Conservation (phyloP, 2,113 vertebrate genomes). For the Oreocharis arfaki region DNA sequence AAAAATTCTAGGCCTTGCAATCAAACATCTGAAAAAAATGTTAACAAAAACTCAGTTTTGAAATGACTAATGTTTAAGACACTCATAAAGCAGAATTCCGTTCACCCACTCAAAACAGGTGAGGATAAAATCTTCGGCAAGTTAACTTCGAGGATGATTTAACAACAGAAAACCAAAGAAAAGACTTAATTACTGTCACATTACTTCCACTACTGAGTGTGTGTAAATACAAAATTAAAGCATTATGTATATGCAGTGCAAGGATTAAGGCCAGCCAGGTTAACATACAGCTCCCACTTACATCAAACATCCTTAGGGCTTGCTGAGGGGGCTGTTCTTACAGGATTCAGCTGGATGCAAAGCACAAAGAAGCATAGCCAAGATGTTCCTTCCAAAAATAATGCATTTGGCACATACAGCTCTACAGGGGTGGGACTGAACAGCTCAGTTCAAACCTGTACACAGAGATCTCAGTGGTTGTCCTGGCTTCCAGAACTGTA, state of each 20-base stretch:
- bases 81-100: background rate
- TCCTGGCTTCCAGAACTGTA: background rate
- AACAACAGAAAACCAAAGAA: background rate
- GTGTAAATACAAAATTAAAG: background rate
- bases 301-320: background rate
- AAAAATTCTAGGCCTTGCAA: background rate
- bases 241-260: background rate
- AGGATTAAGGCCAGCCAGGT: background rate
- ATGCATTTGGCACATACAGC: background rate
- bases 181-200: background rate
- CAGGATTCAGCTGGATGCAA: background rate
- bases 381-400: background rate
- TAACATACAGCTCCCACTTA: background rate
- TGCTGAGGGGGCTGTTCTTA: background rate
- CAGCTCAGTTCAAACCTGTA: background rate
- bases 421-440: background rate
- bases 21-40: background rate
- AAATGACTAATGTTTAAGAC: background rate
- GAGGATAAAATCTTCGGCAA: background rate
- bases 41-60: background rate
- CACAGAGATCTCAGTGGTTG: background rate
- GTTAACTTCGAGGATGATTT: background rate
- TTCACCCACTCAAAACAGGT: background rate
- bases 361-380: background rate
- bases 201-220: background rate